A percentile compares a stretch with the other conserved stretches of the same genome.
These are phyloP conservation scores for Sterna hirundo DNA, from an alignment of 2,113 vertebrate species.

Conservation along the genomic window DNA sequence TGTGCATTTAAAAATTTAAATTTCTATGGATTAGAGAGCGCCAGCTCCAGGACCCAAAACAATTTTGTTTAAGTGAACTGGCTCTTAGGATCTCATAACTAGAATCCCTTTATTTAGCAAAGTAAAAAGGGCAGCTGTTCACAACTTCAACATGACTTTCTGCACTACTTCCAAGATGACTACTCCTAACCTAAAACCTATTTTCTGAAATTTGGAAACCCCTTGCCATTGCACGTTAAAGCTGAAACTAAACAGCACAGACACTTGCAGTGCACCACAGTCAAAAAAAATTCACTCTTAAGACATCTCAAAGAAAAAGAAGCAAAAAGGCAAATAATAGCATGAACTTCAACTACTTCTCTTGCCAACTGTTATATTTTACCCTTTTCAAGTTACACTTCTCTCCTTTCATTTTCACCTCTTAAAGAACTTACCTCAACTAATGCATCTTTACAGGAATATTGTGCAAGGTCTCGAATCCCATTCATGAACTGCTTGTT, in stretches of 20 bases:
- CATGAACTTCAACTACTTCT: neutral
- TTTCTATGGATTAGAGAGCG: neutral
- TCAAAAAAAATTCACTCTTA: neutral
- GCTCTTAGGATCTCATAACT: neutral
- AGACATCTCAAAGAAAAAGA: neutral
- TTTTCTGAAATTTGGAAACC: neutral
- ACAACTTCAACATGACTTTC: neutral
- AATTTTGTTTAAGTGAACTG: neutral
- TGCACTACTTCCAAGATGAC: neutral
- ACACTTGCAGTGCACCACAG: neutral
- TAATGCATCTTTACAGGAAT: slow-evolving; percentile 90
- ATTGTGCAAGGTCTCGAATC: slow-evolving; percentile 92
- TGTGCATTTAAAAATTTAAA: neutral
- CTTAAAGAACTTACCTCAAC: slow-evolving; percentile 85
- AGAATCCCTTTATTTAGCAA: neutral
- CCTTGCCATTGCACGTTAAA: neutral
- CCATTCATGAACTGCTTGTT: slow-evolving; percentile 97
- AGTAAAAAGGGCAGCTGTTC: neutral
- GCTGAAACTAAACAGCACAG: neutral
- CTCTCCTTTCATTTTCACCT: neutral
- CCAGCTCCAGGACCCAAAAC: neutral
- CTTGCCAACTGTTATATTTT: neutral
- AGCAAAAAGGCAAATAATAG: neutral
- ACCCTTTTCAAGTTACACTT: neutral
- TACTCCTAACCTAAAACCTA: neutral